phyloP scores from a whole-genome alignment of 2,797 vertebrate species.

The Sphenopsis melanotis region DNA sequence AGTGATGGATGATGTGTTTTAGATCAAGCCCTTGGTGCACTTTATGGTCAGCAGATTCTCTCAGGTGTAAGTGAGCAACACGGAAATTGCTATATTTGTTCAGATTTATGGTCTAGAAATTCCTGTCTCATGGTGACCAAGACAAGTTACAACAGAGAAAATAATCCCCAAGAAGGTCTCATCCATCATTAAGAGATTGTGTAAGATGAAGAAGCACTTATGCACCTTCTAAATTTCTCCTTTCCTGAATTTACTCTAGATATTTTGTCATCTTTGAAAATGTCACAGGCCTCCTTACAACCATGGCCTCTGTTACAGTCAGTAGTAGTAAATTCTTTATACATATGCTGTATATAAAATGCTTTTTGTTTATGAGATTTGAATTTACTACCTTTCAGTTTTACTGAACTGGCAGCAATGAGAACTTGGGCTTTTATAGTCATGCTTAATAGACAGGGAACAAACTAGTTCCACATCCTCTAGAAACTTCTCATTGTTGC shows the following conservation, averaged over 20 bases:
- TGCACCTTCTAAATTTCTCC: background rate
- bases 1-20: background rate
- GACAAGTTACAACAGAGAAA: background rate
- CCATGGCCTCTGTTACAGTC: background rate
- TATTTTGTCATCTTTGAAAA: background rate
- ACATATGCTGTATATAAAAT: background rate
- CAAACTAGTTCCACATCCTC: slow-evolving; percentile 1
- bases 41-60: background rate
- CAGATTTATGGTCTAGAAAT: background rate
- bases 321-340: background rate
- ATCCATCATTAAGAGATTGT: background rate
- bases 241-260: background rate
- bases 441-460: background rate
- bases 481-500: background rate
- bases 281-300: background rate
- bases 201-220: background rate
- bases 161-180: background rate
- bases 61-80: background rate
- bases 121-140: background rate
- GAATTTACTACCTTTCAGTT: background rate
- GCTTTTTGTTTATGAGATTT: background rate
- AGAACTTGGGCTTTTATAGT: background rate
- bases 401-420: background rate
- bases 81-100: background rate
- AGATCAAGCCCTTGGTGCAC: background rate